Percentiles rank a stretch among this genome's conserved stretches.
Evolutionary conservation across 2,797 vertebrate genomes (phyloP).

Genomic region (Luscinia megarhynchos): DNA sequence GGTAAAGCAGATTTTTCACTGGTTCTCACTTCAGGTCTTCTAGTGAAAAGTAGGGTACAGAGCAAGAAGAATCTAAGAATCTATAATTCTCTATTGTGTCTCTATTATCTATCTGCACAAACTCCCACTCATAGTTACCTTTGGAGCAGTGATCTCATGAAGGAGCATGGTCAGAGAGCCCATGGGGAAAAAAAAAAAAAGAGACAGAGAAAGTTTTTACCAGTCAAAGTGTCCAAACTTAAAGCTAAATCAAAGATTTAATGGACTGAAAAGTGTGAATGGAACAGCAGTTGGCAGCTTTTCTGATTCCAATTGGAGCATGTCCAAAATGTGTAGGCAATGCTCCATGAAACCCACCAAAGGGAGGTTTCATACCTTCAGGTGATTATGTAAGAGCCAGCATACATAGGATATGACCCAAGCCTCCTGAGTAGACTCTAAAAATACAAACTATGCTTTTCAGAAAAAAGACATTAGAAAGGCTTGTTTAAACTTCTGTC

Average conservation of each 20-base stretch:
- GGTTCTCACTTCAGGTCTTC: not conserved
- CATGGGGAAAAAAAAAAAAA: fast-evolving
- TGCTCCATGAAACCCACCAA: not conserved
- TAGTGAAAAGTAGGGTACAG: not conserved
- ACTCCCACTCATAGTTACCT: not conserved
- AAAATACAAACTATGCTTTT: not conserved
- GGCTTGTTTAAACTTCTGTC: not conserved
- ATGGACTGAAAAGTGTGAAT: not conserved
- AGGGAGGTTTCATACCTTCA: not conserved
- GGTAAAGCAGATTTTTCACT: not conserved
- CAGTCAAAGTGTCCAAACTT: not conserved
- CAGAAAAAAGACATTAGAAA: not conserved
- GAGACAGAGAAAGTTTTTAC: no score
- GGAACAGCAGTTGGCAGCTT: not conserved
- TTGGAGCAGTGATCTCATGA: not conserved
- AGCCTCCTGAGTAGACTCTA: not conserved
- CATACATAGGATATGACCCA: not conserved
- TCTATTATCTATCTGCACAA: not conserved
- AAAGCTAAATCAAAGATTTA: not conserved
- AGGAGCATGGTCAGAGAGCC: not conserved
- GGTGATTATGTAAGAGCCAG: not conserved
- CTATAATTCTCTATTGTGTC: not conserved
- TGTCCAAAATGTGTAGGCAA: not conserved
- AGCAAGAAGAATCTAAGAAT: not conserved
- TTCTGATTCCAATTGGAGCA: not conserved